Conservation (phyloP, 2,113 vertebrate genomes). For the Pterophyllum scalare region DNA sequence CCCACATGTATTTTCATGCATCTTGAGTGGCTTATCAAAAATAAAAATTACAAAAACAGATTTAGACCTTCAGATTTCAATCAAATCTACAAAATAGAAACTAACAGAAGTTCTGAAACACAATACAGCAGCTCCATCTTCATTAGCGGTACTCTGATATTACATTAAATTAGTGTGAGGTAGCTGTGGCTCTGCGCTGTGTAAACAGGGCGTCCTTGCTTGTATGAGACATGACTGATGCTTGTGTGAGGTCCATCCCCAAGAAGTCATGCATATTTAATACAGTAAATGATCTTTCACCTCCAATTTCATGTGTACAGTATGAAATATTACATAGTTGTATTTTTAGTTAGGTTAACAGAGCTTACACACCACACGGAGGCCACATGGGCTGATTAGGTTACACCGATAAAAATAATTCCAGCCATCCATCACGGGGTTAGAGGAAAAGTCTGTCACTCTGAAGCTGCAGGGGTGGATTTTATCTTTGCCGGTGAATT, state of each 20-base stretch:
- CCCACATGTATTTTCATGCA: slow-evolving; percentile 45
- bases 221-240: slow-evolving; percentile 33
- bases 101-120: not conserved
- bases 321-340: slow-evolving; percentile 51
- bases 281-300: slow-evolving; percentile 65
- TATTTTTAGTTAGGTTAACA: slow-evolving; percentile 61
- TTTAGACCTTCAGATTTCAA: not conserved
- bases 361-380: slow-evolving; percentile 24
- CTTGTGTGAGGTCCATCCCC: slow-evolving; percentile 13
- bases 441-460: slow-evolving; percentile 34
- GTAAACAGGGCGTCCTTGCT: slow-evolving; percentile 13
- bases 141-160: not conserved
- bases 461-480: not conserved
- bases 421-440: slow-evolving; percentile 59
- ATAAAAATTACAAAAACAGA: no score
- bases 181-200: not conserved
- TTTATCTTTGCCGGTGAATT: slow-evolving; percentile 42
- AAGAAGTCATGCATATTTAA: slow-evolving; percentile 71
- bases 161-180: not conserved
- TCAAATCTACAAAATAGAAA: not conserved
- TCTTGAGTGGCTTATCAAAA: slow-evolving; percentile 26
- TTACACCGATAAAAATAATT: slow-evolving; percentile 73
- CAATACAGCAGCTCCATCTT: not conserved
- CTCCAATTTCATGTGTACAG: slow-evolving; percentile 41
- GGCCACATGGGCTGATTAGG: slow-evolving; percentile 57